Conservation (phyloP, 2,113 vertebrate genomes). For the Chascanopsetta lugubris region DNA sequence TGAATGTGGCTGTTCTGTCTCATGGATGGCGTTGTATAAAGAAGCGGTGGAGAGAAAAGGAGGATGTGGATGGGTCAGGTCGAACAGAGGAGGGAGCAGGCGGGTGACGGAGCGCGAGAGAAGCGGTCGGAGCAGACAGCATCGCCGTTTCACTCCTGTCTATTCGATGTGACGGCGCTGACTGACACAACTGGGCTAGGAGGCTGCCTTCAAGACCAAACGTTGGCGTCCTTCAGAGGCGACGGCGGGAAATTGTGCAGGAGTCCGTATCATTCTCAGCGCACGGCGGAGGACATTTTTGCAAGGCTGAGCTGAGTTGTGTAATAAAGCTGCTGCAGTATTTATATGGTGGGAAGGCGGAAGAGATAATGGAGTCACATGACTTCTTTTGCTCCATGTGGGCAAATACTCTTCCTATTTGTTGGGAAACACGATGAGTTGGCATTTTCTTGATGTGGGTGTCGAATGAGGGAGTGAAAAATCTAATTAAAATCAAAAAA, state of each 20-base stretch:
- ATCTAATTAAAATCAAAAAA: constrained; percentile 7
- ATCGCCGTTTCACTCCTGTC: constrained; percentile 41
- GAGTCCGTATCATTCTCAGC: constrained; percentile 26
- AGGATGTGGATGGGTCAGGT: constrained; percentile 29
- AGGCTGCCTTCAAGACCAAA: constrained; percentile 55
- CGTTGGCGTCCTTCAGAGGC: constrained; percentile 29
- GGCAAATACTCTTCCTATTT: constrained; percentile 13
- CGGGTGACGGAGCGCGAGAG: constrained; percentile 40
- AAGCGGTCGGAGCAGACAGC: constrained; percentile 39
- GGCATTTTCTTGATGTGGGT: neutral
- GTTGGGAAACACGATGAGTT: constrained; percentile 6
- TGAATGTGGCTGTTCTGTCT: neutral
- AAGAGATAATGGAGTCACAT: constrained; percentile 19
- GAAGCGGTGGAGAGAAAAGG: constrained; percentile 24
- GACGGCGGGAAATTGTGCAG: constrained; percentile 17
- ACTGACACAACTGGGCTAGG: constrained; percentile 74
- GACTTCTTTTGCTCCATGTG: constrained; percentile 5
- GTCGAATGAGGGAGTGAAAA: neutral
- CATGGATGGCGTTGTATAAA: constrained; percentile 46
- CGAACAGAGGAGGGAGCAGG: constrained; percentile 26
- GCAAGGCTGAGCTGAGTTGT: constrained; percentile 29
- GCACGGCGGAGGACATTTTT: constrained; percentile 25
- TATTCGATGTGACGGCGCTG: constrained; percentile 61
- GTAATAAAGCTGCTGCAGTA: constrained; percentile 47
- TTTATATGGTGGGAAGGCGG: constrained; percentile 27